A percentile compares a stretch with the other conserved stretches of the same genome.
phyloP scores from a whole-genome alignment of 64 coral and sea anemone genomes.

The Actinia tenebrosa region DNA sequence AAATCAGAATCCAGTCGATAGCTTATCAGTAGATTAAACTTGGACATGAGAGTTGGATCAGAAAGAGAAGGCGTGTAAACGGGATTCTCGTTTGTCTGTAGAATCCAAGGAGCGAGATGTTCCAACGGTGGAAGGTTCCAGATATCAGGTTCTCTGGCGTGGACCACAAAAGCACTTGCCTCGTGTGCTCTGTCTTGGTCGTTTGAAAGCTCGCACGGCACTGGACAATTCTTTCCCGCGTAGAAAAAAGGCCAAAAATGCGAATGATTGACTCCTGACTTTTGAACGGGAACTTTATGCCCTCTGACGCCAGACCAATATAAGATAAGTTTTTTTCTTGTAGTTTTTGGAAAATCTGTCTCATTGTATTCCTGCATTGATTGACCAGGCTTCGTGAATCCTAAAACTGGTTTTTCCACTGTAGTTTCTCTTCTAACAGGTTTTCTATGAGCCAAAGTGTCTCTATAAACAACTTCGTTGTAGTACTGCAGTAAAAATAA shows the following conservation, averaged over 20 bases:
- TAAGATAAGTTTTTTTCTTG: conserved; percentile 68
- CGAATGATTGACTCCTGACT: conserved; percentile 62
- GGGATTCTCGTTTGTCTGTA: conserved; percentile 96
- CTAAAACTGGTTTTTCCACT: too few relatives aligned
- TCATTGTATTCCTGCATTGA: conserved; percentile 37
- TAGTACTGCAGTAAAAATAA: conserved; percentile 29
- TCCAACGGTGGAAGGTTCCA: conserved; percentile 72
- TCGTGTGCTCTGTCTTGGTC: conserved; percentile 60
- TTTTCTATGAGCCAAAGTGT: background rate
- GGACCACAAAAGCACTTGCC: conserved; percentile 88
- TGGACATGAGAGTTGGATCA: conserved; percentile 68
- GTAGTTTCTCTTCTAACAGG: background rate
- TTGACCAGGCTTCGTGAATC: background rate
- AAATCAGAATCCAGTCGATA: conserved; percentile 97
- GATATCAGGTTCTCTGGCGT: conserved; percentile 77
- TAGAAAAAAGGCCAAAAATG: conserved; percentile 98
- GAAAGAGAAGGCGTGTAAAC: conserved; percentile 74
- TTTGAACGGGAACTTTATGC: conserved; percentile 78
- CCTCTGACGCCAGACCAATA: conserved; percentile 86
- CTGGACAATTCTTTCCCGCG: conserved; percentile 85
- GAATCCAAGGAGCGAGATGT: conserved; percentile 88
- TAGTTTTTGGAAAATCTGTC: conserved; percentile 55
- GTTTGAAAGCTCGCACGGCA: conserved; percentile 75
- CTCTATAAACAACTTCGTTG: conserved; percentile 17
- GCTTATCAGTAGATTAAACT: conserved; percentile 78